Evolutionary conservation across 2,113 vertebrate species (phyloP).

Genomic region (Actenoides lindsayi): DNA sequence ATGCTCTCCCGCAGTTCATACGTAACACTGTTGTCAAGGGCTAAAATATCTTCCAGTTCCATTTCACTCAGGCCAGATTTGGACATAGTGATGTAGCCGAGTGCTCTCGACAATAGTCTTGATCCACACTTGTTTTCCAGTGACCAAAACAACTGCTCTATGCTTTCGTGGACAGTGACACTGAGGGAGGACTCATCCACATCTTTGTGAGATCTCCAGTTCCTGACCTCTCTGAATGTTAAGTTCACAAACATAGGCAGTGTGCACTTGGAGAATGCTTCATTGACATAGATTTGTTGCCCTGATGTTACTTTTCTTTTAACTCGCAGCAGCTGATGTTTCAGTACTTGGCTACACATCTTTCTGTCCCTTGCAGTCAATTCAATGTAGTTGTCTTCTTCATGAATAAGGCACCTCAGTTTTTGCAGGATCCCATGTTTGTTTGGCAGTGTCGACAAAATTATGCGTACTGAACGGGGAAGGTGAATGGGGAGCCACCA

Average conservation of each 20-base stretch:
- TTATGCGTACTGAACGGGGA: slow-evolving; percentile 91
- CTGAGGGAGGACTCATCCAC: slow-evolving; percentile 93
- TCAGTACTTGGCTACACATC: slow-evolving; percentile 96
- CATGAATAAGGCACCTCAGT: slow-evolving; percentile 90
- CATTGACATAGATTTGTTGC: slow-evolving; percentile 98
- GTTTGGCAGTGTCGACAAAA: slow-evolving; percentile 96
- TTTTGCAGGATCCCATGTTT: slow-evolving; percentile 97
- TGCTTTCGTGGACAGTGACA: slow-evolving; percentile 95
- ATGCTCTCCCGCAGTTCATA: slow-evolving; percentile 84
- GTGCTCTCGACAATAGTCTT: slow-evolving; percentile 88
- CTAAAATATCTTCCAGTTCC: slow-evolving; percentile 95
- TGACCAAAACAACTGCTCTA: slow-evolving; percentile 95
- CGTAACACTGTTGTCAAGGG: slow-evolving; percentile 94
- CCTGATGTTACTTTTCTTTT: slow-evolving; percentile 98
- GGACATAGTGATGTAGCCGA: slow-evolving; percentile 97
- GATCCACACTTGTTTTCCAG: slow-evolving; percentile 91
- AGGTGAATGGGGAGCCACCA: slow-evolving; percentile 98
- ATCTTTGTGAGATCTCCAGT: slow-evolving; percentile 97
- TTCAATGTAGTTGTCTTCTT: slow-evolving; percentile 91
- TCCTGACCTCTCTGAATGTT: slow-evolving; percentile 93
- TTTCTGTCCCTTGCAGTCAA: slow-evolving; percentile 91
- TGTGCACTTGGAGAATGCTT: slow-evolving; percentile 94
- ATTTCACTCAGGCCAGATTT: slow-evolving; percentile 94
- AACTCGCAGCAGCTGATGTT: slow-evolving; percentile 92
- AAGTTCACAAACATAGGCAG: slow-evolving; percentile 98